Base-by-base conservation (phyloP, 2,888 invertebrate genomes). In the Orthonychiurus folsomi region DNA sequence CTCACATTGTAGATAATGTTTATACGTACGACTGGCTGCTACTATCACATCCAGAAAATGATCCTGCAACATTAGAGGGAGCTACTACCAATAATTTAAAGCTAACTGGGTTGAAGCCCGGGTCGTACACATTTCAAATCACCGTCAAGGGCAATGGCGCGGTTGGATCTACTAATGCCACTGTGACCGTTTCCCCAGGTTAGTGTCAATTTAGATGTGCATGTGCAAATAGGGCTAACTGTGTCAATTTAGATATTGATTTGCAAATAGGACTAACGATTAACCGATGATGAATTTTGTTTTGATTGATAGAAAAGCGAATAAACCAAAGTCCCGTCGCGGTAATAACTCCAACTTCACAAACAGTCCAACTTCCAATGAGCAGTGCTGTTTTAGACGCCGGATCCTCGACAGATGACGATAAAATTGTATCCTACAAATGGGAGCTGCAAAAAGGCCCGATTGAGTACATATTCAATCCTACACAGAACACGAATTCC, bases 381-480 rank as follows among this genome's bases (percentile, higher is more conserved):
- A 88, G 88, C 0, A 88, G 87, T 53, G 91, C 93, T 0, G 89
- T 95, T 27, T 81, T 96, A 3, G 58, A 59, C 37, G 62, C 59
- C 9, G 83, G 83, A 1, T 57, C 65, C 18, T 69, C 67, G 5
- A 84, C 82, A 48, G 88, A 82, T 74, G 93, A 94, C 74, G 89
- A 89, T 74, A 86, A 85, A 65, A 90, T 94, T 67, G 84, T 86
- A 69, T 85, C 85, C 0, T 95, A 90, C 85, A 89, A 89, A 75
- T 96, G 95, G 95, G 93, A 94, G 77, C 80, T 93, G 37, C 88
- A 89, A 47, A 86, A 87, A 62, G 91, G 92, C 0, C 95, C 95
- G 0, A 79, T 84, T 60, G 89, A 89, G 23, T 93, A 91, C 77
- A 86, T 89, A 74, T 87, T 91, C 0, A 85, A 85, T 59, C 77